Base-by-base conservation (phyloP, 2,888 invertebrate species). In the Hirtodrosophila trivittata region DNA sequence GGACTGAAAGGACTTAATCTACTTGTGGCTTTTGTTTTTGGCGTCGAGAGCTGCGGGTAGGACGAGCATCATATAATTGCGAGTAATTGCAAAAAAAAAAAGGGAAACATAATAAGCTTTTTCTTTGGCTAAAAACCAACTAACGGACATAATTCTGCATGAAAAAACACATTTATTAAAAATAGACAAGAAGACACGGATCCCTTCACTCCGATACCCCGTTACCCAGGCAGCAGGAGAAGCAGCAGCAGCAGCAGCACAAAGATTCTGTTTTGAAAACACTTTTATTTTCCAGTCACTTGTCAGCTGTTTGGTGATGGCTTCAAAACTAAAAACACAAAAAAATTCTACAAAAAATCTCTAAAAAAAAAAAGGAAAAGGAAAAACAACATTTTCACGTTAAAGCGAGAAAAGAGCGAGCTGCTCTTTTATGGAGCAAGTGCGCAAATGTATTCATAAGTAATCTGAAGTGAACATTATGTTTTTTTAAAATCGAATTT, bases 401-500 rank as follows among this genome's bases (percentile, higher is more conserved):
- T 8, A 10, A 39, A n/a, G 26, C 1, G n/a, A 8, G 12, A 9
- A 26, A 46, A 45, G 6, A 6, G 10, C 25, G 32, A 18, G n/a
- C 38, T 21, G 21, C 18, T n/a, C 14, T 5, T 7, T 54, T 65
- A 13, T 35, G 13, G 16, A 16, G 13, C 13, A 18, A 33, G 12
- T 47, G 54, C 32, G 32, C 26, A 59, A 78, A 71, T 64, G 51
- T 51, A 38, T 55, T 51, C 59, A 50, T 18, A 62, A 60, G 57
- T 62, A 59, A 46, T 55, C 63, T 63, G 49, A 38, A 43, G 54
- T 52, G 47, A 57, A 47, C 25, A 41, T 45, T 41, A 25, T 52
- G 26, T 38, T 49, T 41, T 58, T 13, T 56, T 21, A 3, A 57
- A 74, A 76, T 78, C 60, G 46, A 75, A 75, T 64, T 82, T 71